phyloP scores from a whole-genome alignment of 2,888 invertebrate genomes.

The Ommatoiulus sabulosus region DNA sequence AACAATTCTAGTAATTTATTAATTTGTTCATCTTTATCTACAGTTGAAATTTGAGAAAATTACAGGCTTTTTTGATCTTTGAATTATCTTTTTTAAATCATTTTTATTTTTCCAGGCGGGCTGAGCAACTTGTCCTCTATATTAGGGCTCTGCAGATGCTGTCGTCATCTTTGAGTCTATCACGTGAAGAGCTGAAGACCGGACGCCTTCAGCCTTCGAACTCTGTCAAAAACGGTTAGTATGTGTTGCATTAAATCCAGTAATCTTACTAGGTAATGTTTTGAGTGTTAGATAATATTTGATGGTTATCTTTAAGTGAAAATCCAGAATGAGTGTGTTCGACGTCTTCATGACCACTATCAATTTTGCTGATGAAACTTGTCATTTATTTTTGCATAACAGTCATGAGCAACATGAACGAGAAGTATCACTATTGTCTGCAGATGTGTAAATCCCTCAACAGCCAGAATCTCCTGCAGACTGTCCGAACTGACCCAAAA shows the following conservation, averaged over 20 bases:
- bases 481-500: constrained; percentile 73
- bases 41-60: too few species aligned
- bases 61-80: too few species aligned
- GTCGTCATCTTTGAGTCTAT: constrained; percentile 91
- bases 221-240: constrained; percentile 87
- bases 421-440: constrained; percentile 89
- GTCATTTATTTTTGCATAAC: constrained; percentile 59
- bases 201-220: constrained; percentile 90
- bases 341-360: background rate
- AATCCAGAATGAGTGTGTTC: too few species aligned
- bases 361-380: background rate
- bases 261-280: background rate
- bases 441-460: constrained; percentile 90
- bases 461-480: constrained; percentile 70
- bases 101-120: constrained; percentile 70
- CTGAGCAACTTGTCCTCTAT: constrained; percentile 87
- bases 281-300: too few species aligned
- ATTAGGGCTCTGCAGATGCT: constrained; percentile 93
- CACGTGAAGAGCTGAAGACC: constrained; percentile 85
- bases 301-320: too few species aligned
- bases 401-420: constrained; percentile 92
- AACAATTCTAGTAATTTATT: too few species aligned
- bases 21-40: too few species aligned
- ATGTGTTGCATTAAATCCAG: background rate
- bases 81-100: too few species aligned